Evolutionary conservation across 2,888 invertebrate species (phyloP).

Genomic region (Tetragonula carbonaria): DNA sequence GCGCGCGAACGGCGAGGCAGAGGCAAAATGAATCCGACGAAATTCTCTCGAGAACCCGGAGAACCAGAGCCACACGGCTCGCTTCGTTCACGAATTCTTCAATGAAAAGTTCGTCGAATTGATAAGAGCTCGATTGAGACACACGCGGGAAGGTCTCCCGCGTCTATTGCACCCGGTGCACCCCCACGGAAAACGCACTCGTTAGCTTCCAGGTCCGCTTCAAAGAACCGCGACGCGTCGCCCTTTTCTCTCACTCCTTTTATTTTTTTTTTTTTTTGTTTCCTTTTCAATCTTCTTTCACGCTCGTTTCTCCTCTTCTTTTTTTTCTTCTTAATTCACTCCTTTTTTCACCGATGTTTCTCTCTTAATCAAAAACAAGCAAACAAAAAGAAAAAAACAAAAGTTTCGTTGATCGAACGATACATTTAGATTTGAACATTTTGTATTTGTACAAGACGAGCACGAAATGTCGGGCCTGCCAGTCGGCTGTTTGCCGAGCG

Average conservation of each 20-base stretch:
- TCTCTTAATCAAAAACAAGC: not conserved
- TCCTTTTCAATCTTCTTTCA: not conserved
- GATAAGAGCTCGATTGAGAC: not conserved
- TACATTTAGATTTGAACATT: not conserved
- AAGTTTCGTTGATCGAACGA: not conserved
- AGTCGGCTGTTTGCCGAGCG: slow-evolving; percentile 76
- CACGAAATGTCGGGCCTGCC: slow-evolving; percentile 70
- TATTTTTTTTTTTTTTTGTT: too few species aligned
- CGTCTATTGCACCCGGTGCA: slow-evolving; percentile 3
- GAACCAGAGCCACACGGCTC: not conserved
- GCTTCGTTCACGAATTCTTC: slow-evolving; percentile 7
- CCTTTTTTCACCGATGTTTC: not conserved
- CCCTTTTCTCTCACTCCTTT: not conserved
- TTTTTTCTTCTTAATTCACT: not conserved
- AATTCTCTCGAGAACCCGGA: not conserved
- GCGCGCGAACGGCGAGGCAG: slow-evolving; percentile 2
- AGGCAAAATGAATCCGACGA: not conserved
- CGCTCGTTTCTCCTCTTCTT: not conserved
- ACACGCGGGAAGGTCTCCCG: not conserved
- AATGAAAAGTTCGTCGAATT: slow-evolving; percentile 30
- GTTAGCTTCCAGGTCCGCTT: not conserved
- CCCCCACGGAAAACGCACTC: slow-evolving; percentile 3
- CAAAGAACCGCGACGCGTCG: not conserved
- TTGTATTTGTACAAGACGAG: slow-evolving; percentile 1
- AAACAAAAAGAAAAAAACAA: too few species aligned